These are phyloP conservation scores for Syngnathus acus DNA, from an alignment of 2,797 vertebrate genomes.

Conservation along the genomic window DNA sequence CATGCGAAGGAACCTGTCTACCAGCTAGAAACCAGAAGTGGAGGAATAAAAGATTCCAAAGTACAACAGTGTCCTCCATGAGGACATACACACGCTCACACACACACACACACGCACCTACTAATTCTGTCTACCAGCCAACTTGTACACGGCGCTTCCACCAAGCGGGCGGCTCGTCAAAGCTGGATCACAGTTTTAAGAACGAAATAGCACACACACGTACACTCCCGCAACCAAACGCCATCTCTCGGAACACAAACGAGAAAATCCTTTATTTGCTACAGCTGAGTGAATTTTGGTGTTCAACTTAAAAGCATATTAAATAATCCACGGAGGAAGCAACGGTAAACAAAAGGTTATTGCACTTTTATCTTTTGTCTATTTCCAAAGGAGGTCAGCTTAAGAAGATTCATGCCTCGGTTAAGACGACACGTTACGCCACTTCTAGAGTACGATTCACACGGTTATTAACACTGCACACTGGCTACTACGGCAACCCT, in stretches of 20 bases:
- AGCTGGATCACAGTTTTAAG: conserved; percentile 27
- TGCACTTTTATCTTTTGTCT: conserved; percentile 71
- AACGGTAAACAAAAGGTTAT: conserved; percentile 72
- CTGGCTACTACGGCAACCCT: conserved; percentile 65
- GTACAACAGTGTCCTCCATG: conserved; percentile 32
- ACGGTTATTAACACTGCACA: conserved; percentile 69
- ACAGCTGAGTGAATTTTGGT: conserved; percentile 60
- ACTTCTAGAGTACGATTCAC: conserved; percentile 65
- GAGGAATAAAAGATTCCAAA: conserved; percentile 40
- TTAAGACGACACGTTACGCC: conserved; percentile 63
- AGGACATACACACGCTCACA: background rate
- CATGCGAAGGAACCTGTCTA: conserved; percentile 65
- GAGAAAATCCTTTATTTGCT: conserved; percentile 59
- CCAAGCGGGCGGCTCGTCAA: conserved; percentile 54
- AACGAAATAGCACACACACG: conserved; percentile 55
- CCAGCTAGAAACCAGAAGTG: conserved; percentile 50
- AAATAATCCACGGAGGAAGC: conserved; percentile 58
- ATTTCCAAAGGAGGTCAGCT: conserved; percentile 67
- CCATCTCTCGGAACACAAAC: conserved; percentile 54
- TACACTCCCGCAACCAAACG: conserved; percentile 55
- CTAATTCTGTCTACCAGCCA: background rate
- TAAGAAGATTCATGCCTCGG: conserved; percentile 58
- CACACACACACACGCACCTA: background rate
- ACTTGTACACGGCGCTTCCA: conserved; percentile 18
- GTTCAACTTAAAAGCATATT: conserved; percentile 33